phyloP scores from a whole-genome alignment of 64 coral and sea anemone genomes.

The Pocillopora verrucosa region DNA sequence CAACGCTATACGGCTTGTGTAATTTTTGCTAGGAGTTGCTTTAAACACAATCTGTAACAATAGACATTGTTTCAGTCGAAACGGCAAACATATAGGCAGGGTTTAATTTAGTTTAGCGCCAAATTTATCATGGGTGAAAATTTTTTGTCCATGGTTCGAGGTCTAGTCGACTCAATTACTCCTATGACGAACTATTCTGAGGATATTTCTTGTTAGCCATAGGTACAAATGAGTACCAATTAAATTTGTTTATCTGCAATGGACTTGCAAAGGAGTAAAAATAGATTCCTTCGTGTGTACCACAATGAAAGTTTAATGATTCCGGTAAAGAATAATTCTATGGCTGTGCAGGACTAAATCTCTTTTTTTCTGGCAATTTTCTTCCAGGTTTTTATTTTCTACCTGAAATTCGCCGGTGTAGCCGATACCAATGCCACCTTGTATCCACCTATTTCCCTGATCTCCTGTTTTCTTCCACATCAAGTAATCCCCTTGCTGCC shows the following conservation, averaged over 20 bases:
- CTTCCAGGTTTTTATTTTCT: not conserved
- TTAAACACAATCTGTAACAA: not conserved
- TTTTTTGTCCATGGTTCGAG: too few species aligned
- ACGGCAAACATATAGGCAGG: too few species aligned
- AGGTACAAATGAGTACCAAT: too few species aligned
- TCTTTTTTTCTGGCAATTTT: not conserved
- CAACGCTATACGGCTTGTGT: not conserved
- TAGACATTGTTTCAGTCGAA: too few species aligned
- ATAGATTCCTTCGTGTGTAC: not conserved
- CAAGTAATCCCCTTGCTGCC: not conserved
- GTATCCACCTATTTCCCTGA: not conserved
- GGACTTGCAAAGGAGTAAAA: not conserved
- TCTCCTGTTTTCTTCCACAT: not conserved
- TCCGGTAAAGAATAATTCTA: too few species aligned
- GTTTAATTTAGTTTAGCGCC: too few species aligned
- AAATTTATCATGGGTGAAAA: too few species aligned
- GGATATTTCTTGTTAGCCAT: too few species aligned
- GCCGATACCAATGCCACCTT: not conserved
- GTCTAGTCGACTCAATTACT: too few species aligned
- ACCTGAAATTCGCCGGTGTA: slow-evolving; percentile 12
- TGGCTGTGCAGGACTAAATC: too few species aligned
- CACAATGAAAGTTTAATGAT: not conserved
- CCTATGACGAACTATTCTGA: too few species aligned
- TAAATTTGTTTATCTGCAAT: not conserved
- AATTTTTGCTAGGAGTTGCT: not conserved